These are phyloP conservation scores for Oreochromis mossambicus DNA, from an alignment of 2,797 vertebrate genomes.

Conservation along the genomic window DNA sequence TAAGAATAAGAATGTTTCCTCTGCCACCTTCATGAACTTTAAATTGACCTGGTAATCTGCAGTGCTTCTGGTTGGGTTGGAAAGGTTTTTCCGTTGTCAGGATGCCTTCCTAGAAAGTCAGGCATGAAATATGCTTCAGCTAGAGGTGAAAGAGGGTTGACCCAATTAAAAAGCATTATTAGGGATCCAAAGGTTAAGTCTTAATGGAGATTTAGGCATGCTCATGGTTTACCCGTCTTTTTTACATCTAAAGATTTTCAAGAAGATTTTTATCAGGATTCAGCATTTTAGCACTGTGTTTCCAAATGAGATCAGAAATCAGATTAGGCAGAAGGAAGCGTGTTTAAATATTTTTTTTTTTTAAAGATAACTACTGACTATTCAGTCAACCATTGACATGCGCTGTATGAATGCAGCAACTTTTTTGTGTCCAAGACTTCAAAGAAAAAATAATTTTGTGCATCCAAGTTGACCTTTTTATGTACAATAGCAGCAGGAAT, in stretches of 20 bases:
- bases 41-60: conserved; percentile 34
- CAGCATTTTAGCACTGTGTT: background rate
- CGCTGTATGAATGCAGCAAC: too few relatives aligned
- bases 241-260: rapidly evolving
- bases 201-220: background rate
- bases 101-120: conserved; percentile 12
- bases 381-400: too few relatives aligned
- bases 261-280: background rate
- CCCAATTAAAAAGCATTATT: conserved; percentile 35
- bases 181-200: background rate
- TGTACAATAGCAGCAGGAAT: background rate
- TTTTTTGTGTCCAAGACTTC: background rate
- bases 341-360: background rate
- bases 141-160: conserved; percentile 28
- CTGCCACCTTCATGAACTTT: background rate
- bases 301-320: background rate
- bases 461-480: background rate
- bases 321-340: background rate
- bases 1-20: background rate
- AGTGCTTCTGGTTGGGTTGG: conserved; percentile 1
- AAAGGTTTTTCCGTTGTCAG: background rate
- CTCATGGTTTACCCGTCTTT: background rate
- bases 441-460: background rate
- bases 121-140: conserved; percentile 46
- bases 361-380: rapidly evolving